Evolutionary conservation across 1,140 invertebrate genomes (phyloP).

Genomic region (Samia ricini): DNA sequence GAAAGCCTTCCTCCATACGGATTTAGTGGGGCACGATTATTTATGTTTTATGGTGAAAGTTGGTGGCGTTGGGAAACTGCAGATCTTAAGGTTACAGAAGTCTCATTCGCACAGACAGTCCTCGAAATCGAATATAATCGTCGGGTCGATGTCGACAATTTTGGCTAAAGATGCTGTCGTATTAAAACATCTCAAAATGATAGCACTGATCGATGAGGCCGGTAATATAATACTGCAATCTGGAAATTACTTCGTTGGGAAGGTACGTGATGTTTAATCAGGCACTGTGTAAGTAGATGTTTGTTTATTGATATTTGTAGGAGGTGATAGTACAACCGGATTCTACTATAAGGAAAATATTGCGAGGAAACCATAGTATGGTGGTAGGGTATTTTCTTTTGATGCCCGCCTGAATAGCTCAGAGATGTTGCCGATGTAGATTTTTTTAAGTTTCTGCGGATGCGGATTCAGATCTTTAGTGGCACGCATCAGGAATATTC

Average conservation of each 20-base stretch:
- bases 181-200: conserved; percentile 88
- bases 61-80: conserved; percentile 80
- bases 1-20: conserved; percentile 89
- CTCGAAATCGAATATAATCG: conserved; percentile 81
- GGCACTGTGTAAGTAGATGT: too few species aligned
- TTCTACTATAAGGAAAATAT: too few species aligned
- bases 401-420: too few species aligned
- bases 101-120: conserved; percentile 79
- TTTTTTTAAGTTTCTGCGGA: too few species aligned
- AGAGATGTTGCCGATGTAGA: too few species aligned
- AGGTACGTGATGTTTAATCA: conserved; percentile 57
- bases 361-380: too few species aligned
- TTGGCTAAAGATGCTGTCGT: conserved; percentile 90
- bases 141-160: conserved; percentile 85
- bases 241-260: conserved; percentile 88
- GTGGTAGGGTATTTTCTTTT: too few species aligned
- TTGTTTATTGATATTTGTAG: too few species aligned
- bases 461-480: too few species aligned
- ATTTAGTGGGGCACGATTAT: conserved; percentile 90
- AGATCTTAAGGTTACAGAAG: conserved; percentile 87
- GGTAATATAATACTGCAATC: conserved; percentile 92
- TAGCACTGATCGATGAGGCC: conserved; percentile 87
- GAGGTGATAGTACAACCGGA: too few species aligned
- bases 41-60: conserved; percentile 87
- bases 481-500: too few species aligned